These are phyloP conservation scores for Crocallis elinguaria DNA, from an alignment of 2,888 invertebrate genomes.

Conservation along the genomic window DNA sequence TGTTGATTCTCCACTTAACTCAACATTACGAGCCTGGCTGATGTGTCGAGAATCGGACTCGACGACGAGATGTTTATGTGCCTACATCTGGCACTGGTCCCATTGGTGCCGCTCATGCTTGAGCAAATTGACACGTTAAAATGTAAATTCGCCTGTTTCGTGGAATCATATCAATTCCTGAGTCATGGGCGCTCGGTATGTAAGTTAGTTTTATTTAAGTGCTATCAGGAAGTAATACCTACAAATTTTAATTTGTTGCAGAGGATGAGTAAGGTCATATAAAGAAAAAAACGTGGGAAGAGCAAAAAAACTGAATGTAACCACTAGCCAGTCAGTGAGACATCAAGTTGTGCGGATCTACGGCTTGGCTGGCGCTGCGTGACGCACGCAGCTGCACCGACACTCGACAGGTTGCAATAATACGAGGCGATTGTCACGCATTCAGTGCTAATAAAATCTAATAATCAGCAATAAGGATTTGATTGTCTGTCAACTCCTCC, in stretches of 20 bases:
- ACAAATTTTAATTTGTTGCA: neutral
- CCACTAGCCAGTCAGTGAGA: constrained; percentile 46
- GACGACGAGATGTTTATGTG: constrained; percentile 30
- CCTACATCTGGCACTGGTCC: constrained; percentile 9
- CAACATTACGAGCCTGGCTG: constrained; percentile 40
- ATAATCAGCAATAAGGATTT: constrained; percentile 39
- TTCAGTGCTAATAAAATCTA: constrained; percentile 50
- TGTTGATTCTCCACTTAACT: constrained; percentile 58
- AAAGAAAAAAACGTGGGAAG: neutral
- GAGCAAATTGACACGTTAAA: constrained; percentile 19
- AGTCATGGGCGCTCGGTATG: constrained; percentile 14
- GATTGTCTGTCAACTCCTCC: constrained; percentile 40
- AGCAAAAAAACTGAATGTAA: constrained; percentile 1
- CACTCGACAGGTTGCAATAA: constrained; percentile 58
- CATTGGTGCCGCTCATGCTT: constrained; percentile 16
- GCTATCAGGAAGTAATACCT: neutral
- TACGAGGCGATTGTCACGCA: constrained; percentile 62
- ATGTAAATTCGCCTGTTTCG: constrained; percentile 22
- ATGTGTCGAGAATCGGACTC: constrained; percentile 34
- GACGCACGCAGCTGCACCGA: constrained; percentile 66
- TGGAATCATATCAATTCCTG: constrained; percentile 19
- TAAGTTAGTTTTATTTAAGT: constrained; percentile 2
- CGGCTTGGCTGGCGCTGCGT: constrained; percentile 61
- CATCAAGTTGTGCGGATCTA: constrained; percentile 62
- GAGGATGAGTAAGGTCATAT: neutral